Evolutionary conservation across 2,113 vertebrate species (phyloP).

Genomic region (Xerus inauris): DNA sequence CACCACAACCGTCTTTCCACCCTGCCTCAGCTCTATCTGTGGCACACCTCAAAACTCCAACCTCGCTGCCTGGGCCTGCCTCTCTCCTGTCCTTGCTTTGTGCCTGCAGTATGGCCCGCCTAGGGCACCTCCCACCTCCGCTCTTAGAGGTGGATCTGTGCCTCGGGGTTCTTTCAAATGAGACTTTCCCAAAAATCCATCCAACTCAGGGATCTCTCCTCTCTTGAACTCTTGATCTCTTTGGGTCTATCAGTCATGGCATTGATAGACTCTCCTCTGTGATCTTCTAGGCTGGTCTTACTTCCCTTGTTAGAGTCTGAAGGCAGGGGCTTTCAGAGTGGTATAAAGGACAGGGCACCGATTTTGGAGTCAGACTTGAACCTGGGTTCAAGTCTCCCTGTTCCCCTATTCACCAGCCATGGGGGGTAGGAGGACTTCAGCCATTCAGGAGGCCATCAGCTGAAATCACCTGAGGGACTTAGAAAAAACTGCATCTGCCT

Average conservation of each 20-base stretch:
- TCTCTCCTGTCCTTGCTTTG: neutral
- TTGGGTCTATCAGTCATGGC: neutral
- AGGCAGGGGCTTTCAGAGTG: neutral
- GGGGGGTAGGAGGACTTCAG: neutral
- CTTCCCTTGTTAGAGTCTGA: neutral
- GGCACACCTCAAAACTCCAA: neutral
- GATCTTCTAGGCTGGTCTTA: neutral
- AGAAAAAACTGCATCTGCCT: neutral
- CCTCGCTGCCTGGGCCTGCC: neutral
- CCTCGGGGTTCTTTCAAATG: neutral
- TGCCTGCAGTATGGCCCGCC: fast-evolving
- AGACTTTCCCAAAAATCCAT: neutral
- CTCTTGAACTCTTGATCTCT: neutral
- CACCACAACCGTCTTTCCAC: no score
- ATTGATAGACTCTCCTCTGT: neutral
- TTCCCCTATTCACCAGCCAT: neutral
- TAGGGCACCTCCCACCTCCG: no score
- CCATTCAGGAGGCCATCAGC: neutral
- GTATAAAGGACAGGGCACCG: neutral
- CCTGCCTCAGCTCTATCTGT: neutral
- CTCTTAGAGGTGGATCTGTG: neutral
- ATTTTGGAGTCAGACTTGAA: neutral
- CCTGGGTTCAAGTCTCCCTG: neutral
- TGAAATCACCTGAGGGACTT: neutral
- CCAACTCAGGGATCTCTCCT: neutral